Base-by-base conservation (phyloP, 2,888 invertebrate species). In the Apantesis nais region DNA sequence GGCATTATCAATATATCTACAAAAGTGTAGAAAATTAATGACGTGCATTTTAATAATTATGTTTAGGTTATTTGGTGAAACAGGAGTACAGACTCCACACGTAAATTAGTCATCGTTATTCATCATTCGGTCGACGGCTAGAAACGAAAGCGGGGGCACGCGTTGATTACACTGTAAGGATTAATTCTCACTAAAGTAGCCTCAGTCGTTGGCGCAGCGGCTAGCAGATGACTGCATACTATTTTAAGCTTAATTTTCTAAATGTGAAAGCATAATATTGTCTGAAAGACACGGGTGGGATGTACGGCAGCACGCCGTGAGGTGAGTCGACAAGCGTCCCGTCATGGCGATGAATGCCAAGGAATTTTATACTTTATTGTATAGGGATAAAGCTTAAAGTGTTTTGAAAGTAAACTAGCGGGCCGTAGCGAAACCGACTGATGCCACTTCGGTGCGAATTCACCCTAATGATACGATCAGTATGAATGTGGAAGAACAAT, bases 1-100 rank as follows among this genome's bases (percentile, higher is more conserved):
- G 71, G 48, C 67, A 67, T 79, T 74, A 72, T 83, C 79, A 82
- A 83, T 79, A 83, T 81, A 81, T 78, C 83, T 74, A 67, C 66
- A 68, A 78, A 81, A 81, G 81, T 39, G 19, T 39, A 52, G 9
- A n/a, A 39, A 62, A 58, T 16, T 58, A 14, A 29, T 29, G 58
- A 29, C 4, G 1, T 58, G 5, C 16, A 16, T 29, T 29, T 14
- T 8, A 8, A 29, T 16, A 58, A 16, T 58, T 0, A 14, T 11
- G 14, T 25, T 58, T 3, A 58, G 1, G 58, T 1, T 58, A 25
- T 12, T 7, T 29, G 29, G 58, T 1, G 5, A 58, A 55, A 29
- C 58, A 58, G 29, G 3, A 25, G 14, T 58, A 55, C 55, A 55
- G 55, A 25, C 55, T 29, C 14, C 14, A 29, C 7, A 58, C 14